These are phyloP conservation scores for Lasioglossum figueresi DNA, from an alignment of 2,888 invertebrate genomes.

Conservation along the genomic window DNA sequence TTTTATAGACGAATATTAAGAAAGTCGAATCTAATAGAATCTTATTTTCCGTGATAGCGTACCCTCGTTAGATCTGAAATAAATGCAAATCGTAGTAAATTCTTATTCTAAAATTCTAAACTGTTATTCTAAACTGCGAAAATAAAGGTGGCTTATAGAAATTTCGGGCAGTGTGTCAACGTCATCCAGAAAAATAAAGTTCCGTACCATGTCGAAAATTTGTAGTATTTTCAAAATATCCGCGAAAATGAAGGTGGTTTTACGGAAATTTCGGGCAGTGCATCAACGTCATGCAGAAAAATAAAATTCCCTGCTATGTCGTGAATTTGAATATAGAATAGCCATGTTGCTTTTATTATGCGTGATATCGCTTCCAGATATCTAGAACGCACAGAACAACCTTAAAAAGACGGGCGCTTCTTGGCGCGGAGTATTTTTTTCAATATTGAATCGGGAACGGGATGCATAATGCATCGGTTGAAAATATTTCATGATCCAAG, in stretches of 20 bases:
- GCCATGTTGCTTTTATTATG: constrained; percentile 52
- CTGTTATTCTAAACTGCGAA: too few relatives aligned
- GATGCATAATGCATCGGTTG: constrained; percentile 65
- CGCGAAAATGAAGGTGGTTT: background rate
- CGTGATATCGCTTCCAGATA: constrained; percentile 44
- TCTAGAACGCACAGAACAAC: constrained; percentile 42
- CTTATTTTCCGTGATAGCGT: too few relatives aligned
- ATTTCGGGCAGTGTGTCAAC: constrained; percentile 1
- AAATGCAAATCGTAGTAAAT: too few relatives aligned
- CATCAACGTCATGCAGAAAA: constrained; percentile 34
- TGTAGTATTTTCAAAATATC: background rate
- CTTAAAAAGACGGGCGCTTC: constrained; percentile 37
- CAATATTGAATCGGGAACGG: constrained; percentile 56
- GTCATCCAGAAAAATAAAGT: constrained; percentile 38
- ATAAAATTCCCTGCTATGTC: constrained; percentile 27
- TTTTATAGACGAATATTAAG: too few relatives aligned
- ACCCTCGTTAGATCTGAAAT: too few relatives aligned
- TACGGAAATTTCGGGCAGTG: background rate
- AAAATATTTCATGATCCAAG: constrained; percentile 53
- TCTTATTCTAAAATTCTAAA: too few relatives aligned
- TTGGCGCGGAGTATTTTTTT: constrained; percentile 59
- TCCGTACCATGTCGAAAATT: background rate
- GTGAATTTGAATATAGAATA: constrained; percentile 63
- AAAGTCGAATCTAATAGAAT: too few relatives aligned
- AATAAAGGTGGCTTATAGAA: background rate